Base-by-base conservation (phyloP, 1,140 invertebrate genomes). In the Ostrea edulis region DNA sequence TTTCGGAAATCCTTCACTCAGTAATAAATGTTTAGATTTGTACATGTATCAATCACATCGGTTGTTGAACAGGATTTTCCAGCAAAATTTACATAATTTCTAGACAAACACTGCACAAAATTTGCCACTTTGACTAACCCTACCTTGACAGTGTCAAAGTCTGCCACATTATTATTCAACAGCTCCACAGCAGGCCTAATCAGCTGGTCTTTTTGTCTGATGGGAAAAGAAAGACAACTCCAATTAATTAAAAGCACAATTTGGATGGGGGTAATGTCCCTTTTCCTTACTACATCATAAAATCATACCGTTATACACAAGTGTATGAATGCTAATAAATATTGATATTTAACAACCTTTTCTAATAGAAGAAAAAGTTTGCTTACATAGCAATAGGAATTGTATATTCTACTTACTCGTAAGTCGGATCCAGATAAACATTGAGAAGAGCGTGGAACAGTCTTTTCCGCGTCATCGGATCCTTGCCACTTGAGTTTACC, bases 131-230 rank as follows among this genome's bases (percentile, higher is more conserved):
- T 86, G 52, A 90, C 14, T 29, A 14, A 22, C 82, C 86, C 58
- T 87, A 95, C 95, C 93, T 95, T 95, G 8, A 93, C 91, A 25
- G 94, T 93, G 92, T 96, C 94, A 93, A 96, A 95, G 81, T 95
- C 95, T 51, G 93, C 93, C 65, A 94, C 92, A 90, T 95, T 94
- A 90, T 93, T 95, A 86, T 95, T 95, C 14, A 96, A 89, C 29
- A 96, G 92, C 20, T 94, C 92, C 51, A 96, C 91, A 12, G 95
- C 95, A 81, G 95, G 95, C 20, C 91, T 91, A 5, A 95, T 89
- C 52, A 95, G 91, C 1, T 89, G 89, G 62, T 94, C 92, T 90
- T 93, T 93, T 90, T 93, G 92, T 86, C 94, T 95, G 90, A 52
- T 91, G 35, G 35, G 35, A 89, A 58, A 90, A 82, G 51, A 53